Evolutionary conservation across 2,888 invertebrate genomes (phyloP).

Genomic region (Leptopilina drosophilae): DNA sequence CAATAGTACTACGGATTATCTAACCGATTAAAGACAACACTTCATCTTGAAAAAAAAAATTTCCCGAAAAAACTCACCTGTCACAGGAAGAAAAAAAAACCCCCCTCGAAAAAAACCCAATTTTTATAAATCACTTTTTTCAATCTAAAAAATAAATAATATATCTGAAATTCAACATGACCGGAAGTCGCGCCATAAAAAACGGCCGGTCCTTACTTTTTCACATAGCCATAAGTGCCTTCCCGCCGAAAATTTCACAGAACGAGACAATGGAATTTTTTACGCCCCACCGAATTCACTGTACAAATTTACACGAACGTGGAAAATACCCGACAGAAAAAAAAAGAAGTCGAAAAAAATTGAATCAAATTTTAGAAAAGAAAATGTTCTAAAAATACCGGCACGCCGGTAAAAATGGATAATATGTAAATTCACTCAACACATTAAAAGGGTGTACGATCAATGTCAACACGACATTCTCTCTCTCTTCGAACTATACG

Average conservation of each 20-base stretch:
- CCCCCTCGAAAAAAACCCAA: no score
- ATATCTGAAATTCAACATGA: background rate
- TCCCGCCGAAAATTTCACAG: conserved; percentile 59
- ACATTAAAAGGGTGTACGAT: conserved; percentile 22
- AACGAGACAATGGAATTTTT: conserved; percentile 2
- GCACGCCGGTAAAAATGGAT: conserved; percentile 35
- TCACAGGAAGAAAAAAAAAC: no score
- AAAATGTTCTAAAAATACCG: conserved; percentile 53
- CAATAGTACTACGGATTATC: conserved; percentile 19
- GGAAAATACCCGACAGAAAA: background rate
- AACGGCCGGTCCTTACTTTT: conserved; percentile 10
- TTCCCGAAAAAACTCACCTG: background rate
- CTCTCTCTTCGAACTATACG: background rate
- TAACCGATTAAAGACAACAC: background rate
- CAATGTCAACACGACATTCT: conserved; percentile 42
- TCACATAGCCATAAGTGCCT: conserved; percentile 34
- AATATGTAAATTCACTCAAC: background rate
- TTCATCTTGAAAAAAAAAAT: background rate
- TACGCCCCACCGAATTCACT: conserved; percentile 27
- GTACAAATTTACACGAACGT: background rate
- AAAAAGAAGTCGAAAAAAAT: background rate
- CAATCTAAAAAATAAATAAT: background rate
- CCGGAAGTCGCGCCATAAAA: conserved; percentile 19
- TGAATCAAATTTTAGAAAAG: background rate
- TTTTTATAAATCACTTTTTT: no score